phyloP scores from a whole-genome alignment of 2,888 invertebrate genomes.

The Lobophora halterata region DNA sequence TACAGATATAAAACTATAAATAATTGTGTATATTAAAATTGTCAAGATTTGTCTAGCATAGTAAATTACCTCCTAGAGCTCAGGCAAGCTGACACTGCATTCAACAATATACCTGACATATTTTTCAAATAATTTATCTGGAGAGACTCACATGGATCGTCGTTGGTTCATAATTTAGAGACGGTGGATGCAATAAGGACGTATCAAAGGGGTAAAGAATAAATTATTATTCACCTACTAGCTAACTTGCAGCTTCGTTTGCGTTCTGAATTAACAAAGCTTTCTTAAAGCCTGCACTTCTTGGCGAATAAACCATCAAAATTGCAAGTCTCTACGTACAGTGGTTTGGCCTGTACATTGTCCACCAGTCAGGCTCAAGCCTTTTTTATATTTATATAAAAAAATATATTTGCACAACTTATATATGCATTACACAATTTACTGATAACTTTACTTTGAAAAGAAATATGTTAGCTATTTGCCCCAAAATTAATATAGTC shows the following conservation, averaged over 20 bases:
- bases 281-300: no score
- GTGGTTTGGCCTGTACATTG: no score
- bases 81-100: slow-evolving; percentile 29
- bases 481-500: neutral
- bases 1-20: slow-evolving; percentile 12
- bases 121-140: slow-evolving; percentile 54
- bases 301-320: no score
- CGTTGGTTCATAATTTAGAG: slow-evolving; percentile 51
- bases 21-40: slow-evolving; percentile 26
- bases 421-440: no score
- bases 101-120: slow-evolving; percentile 43
- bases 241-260: no score
- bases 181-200: slow-evolving; percentile 42
- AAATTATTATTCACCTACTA: neutral
- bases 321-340: no score
- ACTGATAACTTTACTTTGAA: no score
- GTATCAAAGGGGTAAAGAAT: neutral
- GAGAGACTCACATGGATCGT: slow-evolving; percentile 47
- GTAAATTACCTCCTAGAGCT: slow-evolving; percentile 32
- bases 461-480: neutral
- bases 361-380: no score
- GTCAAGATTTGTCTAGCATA: slow-evolving; percentile 31
- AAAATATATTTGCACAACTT: no score
- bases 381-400: no score
- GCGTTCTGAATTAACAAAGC: no score